These are phyloP conservation scores for Pterostichus madidus DNA, from an alignment of 2,888 invertebrate species.

Conservation along the genomic window DNA sequence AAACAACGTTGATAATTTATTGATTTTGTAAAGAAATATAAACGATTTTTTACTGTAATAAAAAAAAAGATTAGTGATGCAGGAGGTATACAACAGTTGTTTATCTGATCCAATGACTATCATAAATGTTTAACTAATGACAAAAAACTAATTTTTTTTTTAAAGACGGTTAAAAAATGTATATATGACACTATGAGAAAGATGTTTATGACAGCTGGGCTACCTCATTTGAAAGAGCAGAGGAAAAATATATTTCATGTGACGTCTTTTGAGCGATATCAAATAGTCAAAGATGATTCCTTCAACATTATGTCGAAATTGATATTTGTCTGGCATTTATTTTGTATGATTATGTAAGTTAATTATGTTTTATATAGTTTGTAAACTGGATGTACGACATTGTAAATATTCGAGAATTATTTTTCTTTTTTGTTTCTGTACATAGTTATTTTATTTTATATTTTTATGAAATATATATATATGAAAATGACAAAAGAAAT, in stretches of 20 bases:
- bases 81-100: slow-evolving; percentile 58
- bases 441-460: slow-evolving; percentile 43
- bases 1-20: neutral
- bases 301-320: neutral
- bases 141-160: slow-evolving; percentile 46
- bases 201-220: slow-evolving; percentile 73
- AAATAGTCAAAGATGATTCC: slow-evolving; percentile 5
- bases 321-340: slow-evolving; percentile 46
- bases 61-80: slow-evolving; percentile 29
- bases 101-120: slow-evolving; percentile 54
- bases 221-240: slow-evolving; percentile 12
- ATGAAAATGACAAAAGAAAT: slow-evolving; percentile 8
- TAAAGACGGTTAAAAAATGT: slow-evolving; percentile 71
- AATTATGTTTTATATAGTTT: neutral
- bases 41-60: slow-evolving; percentile 8
- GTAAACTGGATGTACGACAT: slow-evolving; percentile 1
- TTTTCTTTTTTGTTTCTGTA: slow-evolving; percentile 26
- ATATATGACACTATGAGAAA: slow-evolving; percentile 76
- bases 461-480: slow-evolving; percentile 38
- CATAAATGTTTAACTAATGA: slow-evolving; percentile 47
- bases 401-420: slow-evolving; percentile 42
- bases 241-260: slow-evolving; percentile 36
- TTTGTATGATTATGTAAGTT: slow-evolving; percentile 43
- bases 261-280: slow-evolving; percentile 24
- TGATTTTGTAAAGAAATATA: slow-evolving; percentile 2